Evolutionary conservation across 2,888 invertebrate species (phyloP).

Genomic region (Carpatolechia fugitivella): DNA sequence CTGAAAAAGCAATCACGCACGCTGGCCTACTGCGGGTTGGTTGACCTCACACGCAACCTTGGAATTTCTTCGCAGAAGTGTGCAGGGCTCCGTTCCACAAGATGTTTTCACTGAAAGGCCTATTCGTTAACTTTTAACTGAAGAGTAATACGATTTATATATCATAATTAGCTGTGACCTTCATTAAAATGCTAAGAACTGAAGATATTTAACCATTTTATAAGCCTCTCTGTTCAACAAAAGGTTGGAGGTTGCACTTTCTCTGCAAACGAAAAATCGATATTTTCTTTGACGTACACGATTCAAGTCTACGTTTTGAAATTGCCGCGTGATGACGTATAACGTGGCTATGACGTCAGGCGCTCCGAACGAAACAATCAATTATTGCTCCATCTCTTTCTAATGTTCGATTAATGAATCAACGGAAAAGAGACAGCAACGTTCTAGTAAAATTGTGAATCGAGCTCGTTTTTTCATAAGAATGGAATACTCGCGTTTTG

Average conservation of each 20-base stretch:
- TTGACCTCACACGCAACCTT: no score
- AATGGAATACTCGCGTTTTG: slow-evolving; percentile 52
- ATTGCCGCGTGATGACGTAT: slow-evolving; percentile 77
- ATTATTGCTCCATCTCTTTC: slow-evolving; percentile 42
- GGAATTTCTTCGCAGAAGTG: no score
- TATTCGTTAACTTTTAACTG: no score
- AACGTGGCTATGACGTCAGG: slow-evolving; percentile 59
- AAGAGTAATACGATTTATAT: no score
- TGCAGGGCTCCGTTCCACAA: no score
- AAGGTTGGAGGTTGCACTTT: slow-evolving; percentile 10
- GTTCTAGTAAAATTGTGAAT: slow-evolving; percentile 69
- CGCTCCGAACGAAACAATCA: slow-evolving; percentile 36
- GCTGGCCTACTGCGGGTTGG: no score
- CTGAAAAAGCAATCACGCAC: no score
- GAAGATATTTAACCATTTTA: background rate
- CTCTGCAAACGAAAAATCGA: slow-evolving; percentile 49
- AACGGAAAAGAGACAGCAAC: slow-evolving; percentile 46
- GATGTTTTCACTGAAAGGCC: no score
- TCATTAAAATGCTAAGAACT: background rate
- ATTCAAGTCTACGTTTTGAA: slow-evolving; percentile 54
- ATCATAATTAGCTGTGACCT: background rate
- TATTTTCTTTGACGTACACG: slow-evolving; percentile 60
- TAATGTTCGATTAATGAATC: slow-evolving; percentile 45
- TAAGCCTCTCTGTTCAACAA: background rate
- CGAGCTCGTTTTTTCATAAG: slow-evolving; percentile 59